phyloP scores from a whole-genome alignment of 2,888 invertebrate species.

The Prosapia bicincta region DNA sequence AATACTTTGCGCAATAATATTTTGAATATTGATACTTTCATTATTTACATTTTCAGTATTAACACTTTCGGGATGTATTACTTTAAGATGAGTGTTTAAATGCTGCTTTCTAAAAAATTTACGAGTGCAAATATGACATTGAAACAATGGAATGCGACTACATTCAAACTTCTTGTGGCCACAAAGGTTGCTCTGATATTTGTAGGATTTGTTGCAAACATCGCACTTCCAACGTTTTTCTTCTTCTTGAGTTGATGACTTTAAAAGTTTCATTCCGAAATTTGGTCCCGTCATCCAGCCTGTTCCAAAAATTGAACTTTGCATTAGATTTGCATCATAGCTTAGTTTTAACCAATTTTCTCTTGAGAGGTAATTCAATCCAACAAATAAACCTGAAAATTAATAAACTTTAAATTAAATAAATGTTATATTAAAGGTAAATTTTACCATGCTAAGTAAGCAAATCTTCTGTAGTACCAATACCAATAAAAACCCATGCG shows the following conservation, averaged over 20 bases:
- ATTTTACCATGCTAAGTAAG: too few relatives aligned
- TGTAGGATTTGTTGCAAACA: conserved; percentile 44
- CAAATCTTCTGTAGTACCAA: neutral
- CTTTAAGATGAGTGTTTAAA: neutral
- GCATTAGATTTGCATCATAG: neutral
- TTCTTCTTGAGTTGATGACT: neutral
- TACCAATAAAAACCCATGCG: neutral
- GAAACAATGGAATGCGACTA: neutral
- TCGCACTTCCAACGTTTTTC: conserved; percentile 39
- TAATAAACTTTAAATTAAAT: too few relatives aligned
- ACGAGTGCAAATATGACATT: neutral
- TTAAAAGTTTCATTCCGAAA: neutral
- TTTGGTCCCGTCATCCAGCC: neutral
- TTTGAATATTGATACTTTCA: too few relatives aligned
- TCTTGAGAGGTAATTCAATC: neutral
- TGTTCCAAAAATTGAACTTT: neutral
- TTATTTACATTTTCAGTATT: neutral
- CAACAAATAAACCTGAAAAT: neutral
- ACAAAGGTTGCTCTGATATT: neutral
- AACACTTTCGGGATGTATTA: neutral
- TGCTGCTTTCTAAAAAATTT: neutral
- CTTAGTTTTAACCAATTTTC: neutral
- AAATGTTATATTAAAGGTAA: too few relatives aligned
- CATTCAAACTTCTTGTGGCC: neutral
- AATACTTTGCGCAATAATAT: neutral